A percentile compares a stretch with the other conserved stretches of the same genome.
These are phyloP conservation scores for Mus spicilegus DNA, from an alignment of 2,113 vertebrate species.

Conservation along the genomic window DNA sequence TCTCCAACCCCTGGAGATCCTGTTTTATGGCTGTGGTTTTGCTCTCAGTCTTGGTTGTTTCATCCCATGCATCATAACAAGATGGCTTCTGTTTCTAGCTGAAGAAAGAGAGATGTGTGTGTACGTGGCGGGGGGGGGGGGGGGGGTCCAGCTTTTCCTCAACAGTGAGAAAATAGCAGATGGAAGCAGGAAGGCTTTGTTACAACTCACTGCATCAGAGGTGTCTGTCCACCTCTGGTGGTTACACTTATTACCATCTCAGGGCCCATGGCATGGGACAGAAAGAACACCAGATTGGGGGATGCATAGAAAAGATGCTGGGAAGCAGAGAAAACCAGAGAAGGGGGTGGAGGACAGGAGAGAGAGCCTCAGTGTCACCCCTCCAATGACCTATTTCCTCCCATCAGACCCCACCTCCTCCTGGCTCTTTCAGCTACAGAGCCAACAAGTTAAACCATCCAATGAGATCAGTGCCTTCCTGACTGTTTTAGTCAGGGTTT, in stretches of 20 bases:
- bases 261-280: neutral
- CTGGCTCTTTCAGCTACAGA: neutral
- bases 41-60: too few species aligned
- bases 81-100: neutral
- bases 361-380: neutral
- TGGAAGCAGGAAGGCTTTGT: neutral
- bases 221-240: neutral
- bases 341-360: neutral
- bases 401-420: neutral
- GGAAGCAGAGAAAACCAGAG: neutral
- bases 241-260: neutral
- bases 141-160: neutral
- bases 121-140: accelerated
- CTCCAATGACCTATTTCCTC: neutral
- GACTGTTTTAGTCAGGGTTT: too few species aligned
- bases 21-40: too few species aligned
- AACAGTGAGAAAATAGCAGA: neutral
- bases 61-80: too few species aligned
- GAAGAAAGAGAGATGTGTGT: neutral
- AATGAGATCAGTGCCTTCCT: neutral
- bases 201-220: neutral
- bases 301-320: neutral
- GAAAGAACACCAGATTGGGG: neutral
- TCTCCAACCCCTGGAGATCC: too few species aligned
- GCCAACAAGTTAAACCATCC: neutral